Percentiles rank a stretch among this genome's conserved stretches.
phyloP scores from a whole-genome alignment of 2,888 invertebrate species.

The Pollenia labialis region DNA sequence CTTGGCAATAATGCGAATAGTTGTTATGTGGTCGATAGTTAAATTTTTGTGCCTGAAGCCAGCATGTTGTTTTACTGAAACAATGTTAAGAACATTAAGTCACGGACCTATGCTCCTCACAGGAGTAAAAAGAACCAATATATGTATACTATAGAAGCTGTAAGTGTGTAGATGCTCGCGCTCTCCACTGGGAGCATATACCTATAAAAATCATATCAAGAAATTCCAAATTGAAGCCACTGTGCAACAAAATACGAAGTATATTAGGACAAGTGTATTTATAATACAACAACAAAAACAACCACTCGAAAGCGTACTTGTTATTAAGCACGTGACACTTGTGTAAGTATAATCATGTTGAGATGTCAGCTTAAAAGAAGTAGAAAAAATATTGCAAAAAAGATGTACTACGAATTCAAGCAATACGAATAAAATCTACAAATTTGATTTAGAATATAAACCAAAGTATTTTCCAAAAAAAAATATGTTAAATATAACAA shows the following conservation, averaged over 20 bases:
- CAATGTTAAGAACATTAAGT: too few relatives aligned
- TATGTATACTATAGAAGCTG: too few relatives aligned
- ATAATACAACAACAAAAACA: slow-evolving; percentile 26
- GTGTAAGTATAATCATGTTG: slow-evolving; percentile 69
- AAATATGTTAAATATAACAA: slow-evolving; percentile 3
- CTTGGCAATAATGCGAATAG: too few relatives aligned
- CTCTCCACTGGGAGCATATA: too few relatives aligned
- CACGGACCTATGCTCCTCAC: too few relatives aligned
- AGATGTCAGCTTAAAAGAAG: slow-evolving; percentile 68
- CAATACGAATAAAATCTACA: slow-evolving; percentile 59
- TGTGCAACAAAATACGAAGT: slow-evolving; percentile 27
- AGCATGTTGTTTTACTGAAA: too few relatives aligned
- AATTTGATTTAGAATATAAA: slow-evolving; percentile 70
- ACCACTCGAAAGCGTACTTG: slow-evolving; percentile 60
- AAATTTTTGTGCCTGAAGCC: too few relatives aligned
- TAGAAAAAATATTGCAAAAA: slow-evolving; percentile 23
- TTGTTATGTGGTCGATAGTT: too few relatives aligned
- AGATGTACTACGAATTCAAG: slow-evolving; percentile 29
- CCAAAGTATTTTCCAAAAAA: slow-evolving; percentile 52
- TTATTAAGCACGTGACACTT: slow-evolving; percentile 74
- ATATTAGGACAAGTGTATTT: slow-evolving; percentile 56
- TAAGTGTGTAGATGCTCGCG: too few relatives aligned
- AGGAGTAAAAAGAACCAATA: too few relatives aligned
- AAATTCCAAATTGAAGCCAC: slow-evolving; percentile 11
- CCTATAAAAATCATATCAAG: neutral